These are phyloP conservation scores for Natrix natrix DNA, from an alignment of 2,797 vertebrate species.

Conservation along the genomic window DNA sequence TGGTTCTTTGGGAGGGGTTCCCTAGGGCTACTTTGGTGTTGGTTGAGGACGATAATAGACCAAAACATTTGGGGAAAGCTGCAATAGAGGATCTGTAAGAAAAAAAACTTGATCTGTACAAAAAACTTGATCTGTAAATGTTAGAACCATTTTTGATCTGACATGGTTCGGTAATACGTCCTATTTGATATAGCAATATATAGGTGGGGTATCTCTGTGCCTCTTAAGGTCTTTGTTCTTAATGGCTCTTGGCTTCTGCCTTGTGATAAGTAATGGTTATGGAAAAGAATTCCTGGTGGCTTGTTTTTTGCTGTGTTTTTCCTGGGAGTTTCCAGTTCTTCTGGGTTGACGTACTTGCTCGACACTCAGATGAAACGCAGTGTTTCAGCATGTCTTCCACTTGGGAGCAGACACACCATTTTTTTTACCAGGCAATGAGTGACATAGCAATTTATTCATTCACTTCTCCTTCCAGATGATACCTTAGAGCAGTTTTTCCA, in stretches of 20 bases:
- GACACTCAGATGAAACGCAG: background rate
- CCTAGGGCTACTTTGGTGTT: background rate
- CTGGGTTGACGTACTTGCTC: background rate
- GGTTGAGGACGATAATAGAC: background rate
- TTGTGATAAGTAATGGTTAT: too few relatives aligned
- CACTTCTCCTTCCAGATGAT: background rate
- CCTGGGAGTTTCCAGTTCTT: background rate
- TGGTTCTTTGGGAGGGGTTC: background rate
- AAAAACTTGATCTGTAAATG: too few relatives aligned
- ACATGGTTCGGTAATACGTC: background rate
- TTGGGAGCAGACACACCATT: background rate
- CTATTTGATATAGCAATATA: background rate
- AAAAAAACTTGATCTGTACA: too few relatives aligned
- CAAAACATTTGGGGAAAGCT: background rate
- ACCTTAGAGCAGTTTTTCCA: background rate
- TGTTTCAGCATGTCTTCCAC: background rate
- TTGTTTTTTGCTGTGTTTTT: background rate
- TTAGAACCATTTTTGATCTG: background rate
- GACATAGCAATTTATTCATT: too few relatives aligned
- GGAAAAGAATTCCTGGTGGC: background rate
- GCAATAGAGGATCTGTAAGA: background rate
- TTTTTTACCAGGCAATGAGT: background rate
- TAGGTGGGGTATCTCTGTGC: background rate
- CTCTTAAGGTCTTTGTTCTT: background rate
- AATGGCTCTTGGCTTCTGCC: background rate